These are phyloP conservation scores for Sicus ferrugineus DNA, from an alignment of 2,888 invertebrate genomes.

Conservation along the genomic window DNA sequence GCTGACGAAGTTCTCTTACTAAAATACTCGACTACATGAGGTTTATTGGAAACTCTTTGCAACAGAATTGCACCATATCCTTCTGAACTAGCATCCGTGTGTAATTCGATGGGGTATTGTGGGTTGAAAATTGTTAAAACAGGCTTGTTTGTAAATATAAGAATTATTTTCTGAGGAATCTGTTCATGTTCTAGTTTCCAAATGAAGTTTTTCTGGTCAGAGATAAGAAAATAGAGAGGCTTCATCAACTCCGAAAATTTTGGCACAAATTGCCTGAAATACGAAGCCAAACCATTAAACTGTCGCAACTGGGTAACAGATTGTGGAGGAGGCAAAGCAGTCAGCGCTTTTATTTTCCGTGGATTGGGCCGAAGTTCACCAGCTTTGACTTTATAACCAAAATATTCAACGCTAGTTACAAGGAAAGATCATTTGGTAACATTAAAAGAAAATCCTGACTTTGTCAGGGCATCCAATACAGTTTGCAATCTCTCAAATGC, in stretches of 20 bases:
- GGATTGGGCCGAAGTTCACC: constrained; percentile 24
- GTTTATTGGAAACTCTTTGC: too few species aligned
- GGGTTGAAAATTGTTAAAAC: constrained; percentile 41
- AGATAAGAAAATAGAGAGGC: constrained; percentile 27
- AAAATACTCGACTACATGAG: too few species aligned
- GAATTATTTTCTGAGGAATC: constrained; percentile 29
- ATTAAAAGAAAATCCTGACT: constrained; percentile 34
- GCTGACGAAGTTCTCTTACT: too few species aligned
- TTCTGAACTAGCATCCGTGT: constrained; percentile 38
- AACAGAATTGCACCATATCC: too few species aligned
- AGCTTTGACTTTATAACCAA: constrained; percentile 19
- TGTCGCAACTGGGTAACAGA: constrained; percentile 12
- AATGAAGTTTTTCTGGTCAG: not conserved
- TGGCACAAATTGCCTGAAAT: constrained; percentile 29
- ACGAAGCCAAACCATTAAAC: constrained; percentile 27
- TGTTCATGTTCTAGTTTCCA: constrained; percentile 28
- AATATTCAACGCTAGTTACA: constrained; percentile 22
- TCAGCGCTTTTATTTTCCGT: constrained; percentile 29
- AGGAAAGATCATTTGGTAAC: constrained; percentile 29
- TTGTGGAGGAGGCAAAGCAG: constrained; percentile 25
- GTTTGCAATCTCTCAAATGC: constrained; percentile 33
- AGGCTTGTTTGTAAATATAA: constrained; percentile 33
- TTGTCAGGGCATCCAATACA: constrained; percentile 31
- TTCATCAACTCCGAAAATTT: constrained; percentile 31
- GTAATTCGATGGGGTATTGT: constrained; percentile 39